Evolutionary conservation across 2,888 invertebrate species (phyloP).

Genomic region (Drosophila robusta): DNA sequence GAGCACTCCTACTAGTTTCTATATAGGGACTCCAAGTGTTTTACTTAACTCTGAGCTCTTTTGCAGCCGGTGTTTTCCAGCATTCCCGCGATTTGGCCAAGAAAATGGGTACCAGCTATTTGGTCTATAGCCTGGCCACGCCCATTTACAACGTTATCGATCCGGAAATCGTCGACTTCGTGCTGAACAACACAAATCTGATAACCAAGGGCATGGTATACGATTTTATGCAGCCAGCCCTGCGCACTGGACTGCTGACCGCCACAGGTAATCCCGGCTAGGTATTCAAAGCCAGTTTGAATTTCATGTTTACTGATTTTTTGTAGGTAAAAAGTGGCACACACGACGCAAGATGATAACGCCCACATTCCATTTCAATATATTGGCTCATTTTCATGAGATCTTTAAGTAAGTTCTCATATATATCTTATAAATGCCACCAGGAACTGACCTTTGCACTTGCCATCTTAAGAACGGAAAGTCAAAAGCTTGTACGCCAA

Average conservation of each 20-base stretch:
- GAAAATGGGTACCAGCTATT: slow-evolving; percentile 53
- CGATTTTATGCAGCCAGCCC: slow-evolving; percentile 70
- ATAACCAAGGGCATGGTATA: slow-evolving; percentile 74
- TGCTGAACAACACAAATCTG: slow-evolving; percentile 69
- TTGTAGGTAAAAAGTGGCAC: slow-evolving; percentile 77
- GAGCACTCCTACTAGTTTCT: background rate
- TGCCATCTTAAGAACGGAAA: slow-evolving; percentile 70
- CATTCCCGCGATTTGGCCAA: slow-evolving; percentile 45
- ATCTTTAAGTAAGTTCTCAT: slow-evolving; percentile 69
- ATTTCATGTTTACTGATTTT: background rate
- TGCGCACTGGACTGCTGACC: slow-evolving; percentile 72
- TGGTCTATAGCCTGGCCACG: slow-evolving; percentile 61
- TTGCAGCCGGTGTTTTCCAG: slow-evolving; percentile 54
- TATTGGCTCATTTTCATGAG: slow-evolving; percentile 76
- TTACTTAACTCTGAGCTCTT: background rate
- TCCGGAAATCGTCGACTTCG: slow-evolving; percentile 65
- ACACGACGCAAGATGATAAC: slow-evolving; percentile 57
- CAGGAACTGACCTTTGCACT: background rate
- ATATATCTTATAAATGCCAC: background rate
- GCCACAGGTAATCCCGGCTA: slow-evolving; percentile 46
- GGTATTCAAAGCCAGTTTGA: background rate
- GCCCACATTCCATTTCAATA: slow-evolving; percentile 79
- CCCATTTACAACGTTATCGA: slow-evolving; percentile 67
- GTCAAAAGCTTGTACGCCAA: slow-evolving; percentile 66
- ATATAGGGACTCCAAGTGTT: no score